Conservation (phyloP, 2,888 invertebrate genomes). For the Drosophila hawaiiensis region DNA sequence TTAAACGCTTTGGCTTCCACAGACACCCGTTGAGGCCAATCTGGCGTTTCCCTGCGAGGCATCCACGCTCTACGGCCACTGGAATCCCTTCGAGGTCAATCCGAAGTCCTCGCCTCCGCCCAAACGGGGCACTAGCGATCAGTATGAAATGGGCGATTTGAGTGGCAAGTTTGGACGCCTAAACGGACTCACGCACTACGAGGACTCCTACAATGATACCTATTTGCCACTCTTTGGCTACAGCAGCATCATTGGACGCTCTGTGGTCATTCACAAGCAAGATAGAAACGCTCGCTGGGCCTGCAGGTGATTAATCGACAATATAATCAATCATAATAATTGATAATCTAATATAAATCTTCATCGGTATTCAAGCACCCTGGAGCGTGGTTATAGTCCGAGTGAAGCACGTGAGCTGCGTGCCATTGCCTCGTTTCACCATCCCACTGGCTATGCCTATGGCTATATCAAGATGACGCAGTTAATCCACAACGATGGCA, state of each 20-base stretch:
- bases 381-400: constrained; percentile 95
- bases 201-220: constrained; percentile 90
- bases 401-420: constrained; percentile 94
- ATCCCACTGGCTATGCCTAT: constrained; percentile 91
- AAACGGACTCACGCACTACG: constrained; percentile 88
- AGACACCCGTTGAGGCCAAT: constrained; percentile 93
- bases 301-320: constrained; percentile 85
- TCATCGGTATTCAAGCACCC: constrained; percentile 86
- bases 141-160: constrained; percentile 94
- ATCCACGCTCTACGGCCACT: constrained; percentile 93
- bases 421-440: constrained; percentile 96
- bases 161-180: constrained; percentile 94
- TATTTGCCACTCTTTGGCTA: constrained; percentile 93
- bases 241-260: constrained; percentile 93
- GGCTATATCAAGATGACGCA: constrained; percentile 96
- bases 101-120: constrained; percentile 88
- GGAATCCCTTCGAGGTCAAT: constrained; percentile 92
- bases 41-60: constrained; percentile 95
- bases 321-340: background rate
- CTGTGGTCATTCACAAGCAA: constrained; percentile 92
- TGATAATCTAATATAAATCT: background rate
- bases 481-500: constrained; percentile 93
- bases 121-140: constrained; percentile 91
- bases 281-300: constrained; percentile 90
- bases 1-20: constrained; percentile 46